Base-by-base conservation (phyloP, 2,113 vertebrate species). In the Platichthys stellatus region DNA sequence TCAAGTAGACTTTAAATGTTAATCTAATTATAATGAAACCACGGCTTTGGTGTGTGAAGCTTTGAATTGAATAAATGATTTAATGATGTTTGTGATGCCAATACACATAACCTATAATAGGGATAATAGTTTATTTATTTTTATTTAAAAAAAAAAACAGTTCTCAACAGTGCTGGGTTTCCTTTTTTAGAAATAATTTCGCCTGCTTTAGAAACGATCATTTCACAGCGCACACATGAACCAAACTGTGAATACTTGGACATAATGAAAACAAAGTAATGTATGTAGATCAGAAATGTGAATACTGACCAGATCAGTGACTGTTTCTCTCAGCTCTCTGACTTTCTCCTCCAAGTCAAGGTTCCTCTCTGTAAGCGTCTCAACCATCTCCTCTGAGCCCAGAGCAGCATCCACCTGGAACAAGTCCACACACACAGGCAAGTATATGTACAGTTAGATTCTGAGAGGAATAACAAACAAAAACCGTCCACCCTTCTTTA, bases 371-470 rank as follows among this genome's bases (percentile, higher is more conserved):
- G 98, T 97, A 79, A 99, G 93, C 0, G 95, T 99, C 91, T 99
- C 98, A 77, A 99, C 97, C 98, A 99, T 99, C 92, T 99, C 98
- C 82, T 99, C 97, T 0, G 98, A 97, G 0, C 98, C 98, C 78
- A 99, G 86, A 3, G 97, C 97, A 57, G 97, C 97, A 12, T 99
- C 98, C 89, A 99, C 98, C 97, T 99, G 89, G 18, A 23, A 17
- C 26, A 82, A 7, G 31, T 7, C 31, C 31, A 31, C 31, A 31
- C 31, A 38, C 1, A 69, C 24, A 38, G 2, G 3, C 8, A 28
- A 4, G 3, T 2, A n/a, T 23, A 24, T 5, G 12, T 12, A 2
- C 18, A 43, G 11, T 61, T 65, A 21, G 40, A 64, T 43, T 31
- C 35, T 67, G 6, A 56, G 7, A 26, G 24, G 18, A 38, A 49